A percentile compares a stretch with the other conserved stretches of the same genome.
Evolutionary conservation across 2,888 invertebrate genomes (phyloP).

Genomic region (Isoperla grammatica): DNA sequence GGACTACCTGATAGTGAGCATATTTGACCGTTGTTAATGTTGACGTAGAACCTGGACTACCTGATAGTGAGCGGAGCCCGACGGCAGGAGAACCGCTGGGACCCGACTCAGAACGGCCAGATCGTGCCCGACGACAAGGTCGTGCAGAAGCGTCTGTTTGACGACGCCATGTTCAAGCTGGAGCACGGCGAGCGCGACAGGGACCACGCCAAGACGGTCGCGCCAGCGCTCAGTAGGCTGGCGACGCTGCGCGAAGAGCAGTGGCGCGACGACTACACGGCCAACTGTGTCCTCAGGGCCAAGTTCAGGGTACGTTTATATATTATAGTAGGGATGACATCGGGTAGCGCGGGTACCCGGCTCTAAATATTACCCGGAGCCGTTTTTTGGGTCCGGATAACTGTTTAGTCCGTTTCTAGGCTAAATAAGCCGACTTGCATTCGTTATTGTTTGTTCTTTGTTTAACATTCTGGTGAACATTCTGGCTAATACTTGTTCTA

Average conservation of each 20-base stretch:
- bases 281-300: constrained; percentile 78
- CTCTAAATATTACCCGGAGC: too few relatives aligned
- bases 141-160: constrained; percentile 79
- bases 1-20: constrained; percentile 90
- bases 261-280: constrained; percentile 90
- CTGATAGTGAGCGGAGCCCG: constrained; percentile 91
- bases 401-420: too few relatives aligned
- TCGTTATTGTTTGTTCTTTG: too few relatives aligned
- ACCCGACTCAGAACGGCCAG: constrained; percentile 93
- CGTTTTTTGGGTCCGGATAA: too few relatives aligned
- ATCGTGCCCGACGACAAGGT: constrained; percentile 89
- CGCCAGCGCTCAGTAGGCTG: constrained; percentile 67
- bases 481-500: too few relatives aligned
- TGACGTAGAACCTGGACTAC: constrained; percentile 98
- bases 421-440: too few relatives aligned
- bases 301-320: constrained; percentile 75
- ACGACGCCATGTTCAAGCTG: constrained; percentile 96
- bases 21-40: too few relatives aligned
- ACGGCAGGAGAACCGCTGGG: constrained; percentile 97
- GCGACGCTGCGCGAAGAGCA: constrained; percentile 71
- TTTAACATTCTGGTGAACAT: too few relatives aligned
- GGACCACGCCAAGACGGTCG: constrained; percentile 60
- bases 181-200: constrained; percentile 87
- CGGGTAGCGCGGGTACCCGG: too few relatives aligned
- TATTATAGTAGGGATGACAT: too few relatives aligned